Conservation (phyloP, 2,797 vertebrate genomes). For the Pseudomugil tenellus region DNA sequence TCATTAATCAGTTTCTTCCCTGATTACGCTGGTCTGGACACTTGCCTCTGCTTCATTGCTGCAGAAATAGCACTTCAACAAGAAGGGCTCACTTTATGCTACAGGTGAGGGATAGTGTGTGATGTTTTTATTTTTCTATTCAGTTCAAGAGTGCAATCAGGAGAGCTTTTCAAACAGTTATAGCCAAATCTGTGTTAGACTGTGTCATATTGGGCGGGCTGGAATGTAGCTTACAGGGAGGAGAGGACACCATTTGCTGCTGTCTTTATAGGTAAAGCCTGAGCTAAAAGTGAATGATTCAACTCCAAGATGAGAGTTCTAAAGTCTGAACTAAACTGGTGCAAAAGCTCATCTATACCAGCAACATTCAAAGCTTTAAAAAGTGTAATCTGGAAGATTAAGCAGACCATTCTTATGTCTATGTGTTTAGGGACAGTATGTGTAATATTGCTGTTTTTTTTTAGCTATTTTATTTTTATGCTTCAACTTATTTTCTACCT, state of each 20-base stretch:
- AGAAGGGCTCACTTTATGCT: not conserved
- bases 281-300: not conserved
- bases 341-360: not conserved
- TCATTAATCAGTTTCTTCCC: not conserved
- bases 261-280: not conserved
- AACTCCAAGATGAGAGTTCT: not conserved
- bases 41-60: not conserved
- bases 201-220: not conserved
- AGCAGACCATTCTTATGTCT: not conserved
- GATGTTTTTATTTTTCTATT: not conserved
- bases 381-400: not conserved
- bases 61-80: not conserved
- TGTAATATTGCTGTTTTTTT: not conserved
- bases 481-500: not conserved
- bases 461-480: not conserved
- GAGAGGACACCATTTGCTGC: not conserved
- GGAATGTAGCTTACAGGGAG: not conserved
- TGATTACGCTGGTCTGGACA: not conserved
- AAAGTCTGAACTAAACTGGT: not conserved
- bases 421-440: not conserved
- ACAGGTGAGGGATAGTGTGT: not conserved
- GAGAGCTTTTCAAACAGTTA: not conserved
- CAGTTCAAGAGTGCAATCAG: not conserved
- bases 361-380: not conserved
- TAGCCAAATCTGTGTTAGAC: not conserved